Base-by-base conservation (phyloP, 2,797 vertebrate genomes). In the Anabas testudineus region DNA sequence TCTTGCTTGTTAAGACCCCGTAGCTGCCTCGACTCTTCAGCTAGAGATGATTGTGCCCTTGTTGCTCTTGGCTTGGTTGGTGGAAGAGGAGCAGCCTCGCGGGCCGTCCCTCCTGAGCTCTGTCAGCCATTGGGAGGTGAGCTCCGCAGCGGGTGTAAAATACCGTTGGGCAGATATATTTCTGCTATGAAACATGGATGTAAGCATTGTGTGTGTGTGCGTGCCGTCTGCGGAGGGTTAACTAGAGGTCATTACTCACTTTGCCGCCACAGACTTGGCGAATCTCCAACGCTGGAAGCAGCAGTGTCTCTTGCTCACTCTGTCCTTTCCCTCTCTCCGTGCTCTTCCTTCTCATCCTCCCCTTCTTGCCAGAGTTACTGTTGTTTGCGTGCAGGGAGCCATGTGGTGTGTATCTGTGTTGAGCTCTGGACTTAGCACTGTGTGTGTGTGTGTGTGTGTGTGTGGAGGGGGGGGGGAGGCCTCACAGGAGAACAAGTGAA, bases 131-230 rank as follows among this genome's bases (percentile, higher is more conserved):
- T 83, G 73, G 76, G 76, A 84, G 81, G 78, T 79, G 83, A 88
- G 83, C 75, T 83, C 71, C 7, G 43, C 70, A 49, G 81, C 75
- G 79, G 84, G 92, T 90, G 86, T 90, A 90, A 88, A 87, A 87
- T 78, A 80, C 78, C 62, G 80, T 81, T 56, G 68, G 76, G 66
- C 58, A 71, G 90, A 92, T 91, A 78, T 87, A 90, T 93, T 90
- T 89, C 90, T 86, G 82, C 85, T 82, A 84, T 92, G 90, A 93
- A 91, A 91, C 92, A 92, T 93, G 88, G 88, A 92, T 88, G 86
- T 19, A 60, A 73, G 88, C 75, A 63, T 75, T 51, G 78, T 76
- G 85, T 73, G 81, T 74, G 84, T 21, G 32, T 2, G 37, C 19
- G 60, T 59, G n/a, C 69, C 32, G 68, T 55, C 75, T 61, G 83